Percentiles rank a stretch among this genome's conserved stretches.
Conservation (phyloP, 2,888 invertebrate species). For the Melieria omissa region DNA sequence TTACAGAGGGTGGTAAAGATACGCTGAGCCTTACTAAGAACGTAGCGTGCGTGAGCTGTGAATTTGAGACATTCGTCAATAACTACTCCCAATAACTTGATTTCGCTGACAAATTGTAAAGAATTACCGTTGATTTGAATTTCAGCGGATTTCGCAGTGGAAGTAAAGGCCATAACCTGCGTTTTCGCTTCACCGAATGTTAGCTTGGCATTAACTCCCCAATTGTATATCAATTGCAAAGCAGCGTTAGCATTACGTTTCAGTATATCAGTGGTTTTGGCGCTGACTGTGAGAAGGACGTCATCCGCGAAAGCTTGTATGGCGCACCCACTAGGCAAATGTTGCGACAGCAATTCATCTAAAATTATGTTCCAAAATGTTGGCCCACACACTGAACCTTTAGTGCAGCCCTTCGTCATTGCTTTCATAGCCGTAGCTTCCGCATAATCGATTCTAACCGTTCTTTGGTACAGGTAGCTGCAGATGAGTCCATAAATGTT, state of each 20-base stretch:
- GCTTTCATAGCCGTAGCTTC: not conserved
- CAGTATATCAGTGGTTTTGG: not conserved
- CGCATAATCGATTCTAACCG: constrained; percentile 5
- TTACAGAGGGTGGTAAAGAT: not conserved
- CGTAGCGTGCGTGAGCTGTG: not conserved
- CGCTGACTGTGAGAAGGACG: not conserved
- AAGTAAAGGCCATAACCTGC: not conserved
- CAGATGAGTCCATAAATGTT: constrained; percentile 5
- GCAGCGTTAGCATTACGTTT: not conserved
- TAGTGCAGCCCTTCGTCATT: not conserved
- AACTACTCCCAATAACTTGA: not conserved
- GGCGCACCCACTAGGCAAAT: not conserved
- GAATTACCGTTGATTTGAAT: not conserved
- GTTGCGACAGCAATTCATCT: not conserved
- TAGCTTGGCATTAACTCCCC: not conserved
- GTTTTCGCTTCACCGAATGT: not conserved
- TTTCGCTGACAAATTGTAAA: not conserved
- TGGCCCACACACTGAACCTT: not conserved
- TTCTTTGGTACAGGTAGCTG: not conserved
- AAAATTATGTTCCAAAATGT: not conserved
- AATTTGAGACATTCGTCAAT: not conserved
- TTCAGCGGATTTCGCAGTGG: not conserved
- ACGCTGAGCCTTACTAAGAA: not conserved
- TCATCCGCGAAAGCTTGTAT: not conserved
- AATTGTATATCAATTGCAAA: not conserved